Conservation (phyloP, 2,888 invertebrate genomes). For the Spodoptera littoralis region DNA sequence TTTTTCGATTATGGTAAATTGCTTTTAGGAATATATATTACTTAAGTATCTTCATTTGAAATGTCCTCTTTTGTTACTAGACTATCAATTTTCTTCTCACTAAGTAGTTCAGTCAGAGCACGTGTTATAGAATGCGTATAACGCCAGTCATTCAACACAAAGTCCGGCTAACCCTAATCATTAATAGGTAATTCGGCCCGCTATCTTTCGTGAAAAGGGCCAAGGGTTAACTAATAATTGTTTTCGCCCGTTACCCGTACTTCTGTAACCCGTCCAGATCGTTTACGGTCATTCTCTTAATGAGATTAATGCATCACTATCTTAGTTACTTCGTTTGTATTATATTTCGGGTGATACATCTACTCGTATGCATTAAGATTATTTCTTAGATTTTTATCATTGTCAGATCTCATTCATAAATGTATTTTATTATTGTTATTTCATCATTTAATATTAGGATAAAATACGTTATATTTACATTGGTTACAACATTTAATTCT, state of each 20-base stretch:
- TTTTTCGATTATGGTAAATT: constrained; percentile 4
- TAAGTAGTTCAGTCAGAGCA: constrained; percentile 16
- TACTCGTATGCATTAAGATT: constrained; percentile 29
- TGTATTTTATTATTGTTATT: too few relatives aligned
- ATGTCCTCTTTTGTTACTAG: background rate
- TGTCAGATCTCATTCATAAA: too few relatives aligned
- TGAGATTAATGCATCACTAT: constrained; percentile 68
- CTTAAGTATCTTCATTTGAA: background rate
- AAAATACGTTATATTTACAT: too few relatives aligned
- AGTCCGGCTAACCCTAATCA: constrained; percentile 59
- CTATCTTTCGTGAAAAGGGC: constrained; percentile 65
- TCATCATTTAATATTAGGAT: too few relatives aligned
- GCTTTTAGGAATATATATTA: background rate
- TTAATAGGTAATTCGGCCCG: constrained; percentile 65
- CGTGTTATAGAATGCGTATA: constrained; percentile 24
- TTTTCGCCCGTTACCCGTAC: constrained; percentile 69
- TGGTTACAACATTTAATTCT: constrained; percentile 8
- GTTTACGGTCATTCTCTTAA: constrained; percentile 67
- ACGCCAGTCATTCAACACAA: constrained; percentile 45
- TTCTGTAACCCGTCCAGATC: constrained; percentile 64
- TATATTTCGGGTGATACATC: constrained; percentile 24
- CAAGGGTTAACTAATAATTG: constrained; percentile 71
- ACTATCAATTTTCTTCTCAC: constrained; percentile 6
- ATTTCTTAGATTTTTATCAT: constrained; percentile 22
- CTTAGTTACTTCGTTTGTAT: constrained; percentile 46